These are phyloP conservation scores for Scolanthus callimorphus DNA, from an alignment of 92 coral and sea anemone species.

Conservation along the genomic window DNA sequence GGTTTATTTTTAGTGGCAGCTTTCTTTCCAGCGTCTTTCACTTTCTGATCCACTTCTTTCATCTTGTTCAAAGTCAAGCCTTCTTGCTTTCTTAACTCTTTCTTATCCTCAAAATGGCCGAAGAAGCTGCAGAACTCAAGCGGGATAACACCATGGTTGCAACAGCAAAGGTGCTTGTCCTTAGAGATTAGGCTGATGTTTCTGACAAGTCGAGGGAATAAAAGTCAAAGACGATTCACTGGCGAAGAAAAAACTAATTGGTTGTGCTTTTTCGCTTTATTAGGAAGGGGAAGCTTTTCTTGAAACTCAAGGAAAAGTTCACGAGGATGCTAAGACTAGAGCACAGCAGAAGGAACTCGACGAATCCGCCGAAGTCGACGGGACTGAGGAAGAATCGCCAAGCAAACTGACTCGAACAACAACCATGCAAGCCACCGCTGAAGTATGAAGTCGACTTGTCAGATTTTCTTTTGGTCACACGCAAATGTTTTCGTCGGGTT, in stretches of 20 bases:
- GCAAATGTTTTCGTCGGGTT: too few species aligned
- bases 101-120: slow-evolving; percentile 64
- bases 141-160: slow-evolving; percentile 86
- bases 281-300: slow-evolving; percentile 96
- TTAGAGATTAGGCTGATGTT: too few species aligned
- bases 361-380: slow-evolving; percentile 45
- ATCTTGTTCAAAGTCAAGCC: background rate
- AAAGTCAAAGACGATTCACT: too few species aligned
- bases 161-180: slow-evolving; percentile 99
- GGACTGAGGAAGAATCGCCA: slow-evolving; percentile 38
- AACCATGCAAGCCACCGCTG: slow-evolving; percentile 84
- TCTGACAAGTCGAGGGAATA: too few species aligned
- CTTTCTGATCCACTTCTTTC: slow-evolving; percentile 44
- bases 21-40: slow-evolving; percentile 51
- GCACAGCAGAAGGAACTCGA: slow-evolving; percentile 75
- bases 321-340: slow-evolving; percentile 82
- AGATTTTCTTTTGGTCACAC: too few species aligned
- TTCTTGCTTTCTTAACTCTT: slow-evolving; percentile 11
- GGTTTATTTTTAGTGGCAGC: slow-evolving; percentile 39
- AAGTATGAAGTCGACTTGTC: slow-evolving; percentile 63
- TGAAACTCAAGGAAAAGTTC: slow-evolving; percentile 73
- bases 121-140: slow-evolving; percentile 81
- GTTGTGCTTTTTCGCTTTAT: slow-evolving; percentile 29
- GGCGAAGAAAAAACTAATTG: background rate
- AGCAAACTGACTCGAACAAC: slow-evolving; percentile 67